Conservation (phyloP, 2,113 vertebrate genomes). For the Trachemys scripta region DNA sequence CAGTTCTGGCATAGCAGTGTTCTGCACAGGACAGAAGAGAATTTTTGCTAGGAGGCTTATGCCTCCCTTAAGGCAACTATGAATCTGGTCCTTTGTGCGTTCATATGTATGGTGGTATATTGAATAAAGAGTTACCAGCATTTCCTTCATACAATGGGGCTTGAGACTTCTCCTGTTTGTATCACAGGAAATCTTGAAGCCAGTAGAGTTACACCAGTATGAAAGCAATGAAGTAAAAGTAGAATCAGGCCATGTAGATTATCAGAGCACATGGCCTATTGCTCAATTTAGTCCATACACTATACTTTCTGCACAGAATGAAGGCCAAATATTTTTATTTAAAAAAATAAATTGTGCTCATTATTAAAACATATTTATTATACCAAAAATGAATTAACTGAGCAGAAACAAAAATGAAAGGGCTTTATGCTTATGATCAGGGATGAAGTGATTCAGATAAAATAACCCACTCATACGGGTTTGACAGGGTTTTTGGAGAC, state of each 20-base stretch:
- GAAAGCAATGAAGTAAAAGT: not conserved
- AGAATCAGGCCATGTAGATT: not conserved
- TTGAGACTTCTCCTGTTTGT: not conserved
- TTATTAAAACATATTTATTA: not conserved
- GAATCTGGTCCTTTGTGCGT: fast-evolving
- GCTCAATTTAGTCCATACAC: not conserved
- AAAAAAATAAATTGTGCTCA: not conserved
- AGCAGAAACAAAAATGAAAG: not conserved
- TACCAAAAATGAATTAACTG: not conserved
- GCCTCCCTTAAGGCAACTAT: not conserved
- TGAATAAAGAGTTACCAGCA: not conserved
- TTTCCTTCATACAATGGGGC: not conserved
- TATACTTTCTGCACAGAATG: not conserved
- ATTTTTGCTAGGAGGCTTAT: not conserved
- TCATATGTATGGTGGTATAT: not conserved
- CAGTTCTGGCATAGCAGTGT: not conserved
- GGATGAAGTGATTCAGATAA: not conserved
- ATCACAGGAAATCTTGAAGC: constrained; percentile 8
- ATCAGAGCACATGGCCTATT: not conserved
- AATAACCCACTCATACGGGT: not conserved
- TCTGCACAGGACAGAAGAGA: not conserved
- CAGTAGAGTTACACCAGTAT: not conserved
- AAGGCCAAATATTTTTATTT: not conserved
- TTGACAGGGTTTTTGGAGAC: not conserved
- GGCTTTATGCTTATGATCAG: not conserved